Evolutionary conservation across 1,140 invertebrate species (phyloP), one percentile per base, ranked within the genome.

Genomic region (Halesus radiatus): DNA sequence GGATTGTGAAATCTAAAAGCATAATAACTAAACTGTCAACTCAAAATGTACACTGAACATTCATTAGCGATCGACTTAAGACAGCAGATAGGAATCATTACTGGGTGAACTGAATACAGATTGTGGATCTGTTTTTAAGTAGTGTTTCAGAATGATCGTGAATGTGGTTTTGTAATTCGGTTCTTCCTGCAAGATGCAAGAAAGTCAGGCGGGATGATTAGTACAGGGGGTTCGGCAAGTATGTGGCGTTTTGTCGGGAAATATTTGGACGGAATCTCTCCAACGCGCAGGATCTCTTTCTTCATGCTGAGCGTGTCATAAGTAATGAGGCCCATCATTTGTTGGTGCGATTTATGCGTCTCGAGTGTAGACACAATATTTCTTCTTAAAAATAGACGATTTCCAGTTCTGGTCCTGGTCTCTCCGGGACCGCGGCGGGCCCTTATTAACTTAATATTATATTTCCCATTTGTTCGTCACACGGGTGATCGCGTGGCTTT

Each of bases 261-360:
- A 72, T 72, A 72, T 72, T 72, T 72, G 68, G 37, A 52, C 37
- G 22, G 68, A 72, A 72, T 72, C 26, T 75, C 23, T 79, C 52
- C 66, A 56, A 37, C 26, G 77, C 26, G 52, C 23, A 60, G 66
- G 52, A 45, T 52, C 77, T 79, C 53, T 79, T 79, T 79, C 64
- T 73, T 79, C 77, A 79, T 72, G 58, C 76, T 66, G 45, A 62
- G 52, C 62, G 78, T 70, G 78, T 79, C 78, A 81, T 81, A 82
- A 77, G 81, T 82, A 82, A 82, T 82, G 81, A 77, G 74, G 50
- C 73, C 78, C 81, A 82, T 82, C 81, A 82, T 76, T 82, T 78
- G 81, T 78, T 80, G 75, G 81, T 50, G 81, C 78, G 81, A 82
- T 82, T 82, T 82, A 82, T 82, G 81, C 66, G 81, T 82, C 81